These are phyloP conservation scores for Drosophila tani DNA, from an alignment of 1,140 invertebrate species.

Conservation along the genomic window DNA sequence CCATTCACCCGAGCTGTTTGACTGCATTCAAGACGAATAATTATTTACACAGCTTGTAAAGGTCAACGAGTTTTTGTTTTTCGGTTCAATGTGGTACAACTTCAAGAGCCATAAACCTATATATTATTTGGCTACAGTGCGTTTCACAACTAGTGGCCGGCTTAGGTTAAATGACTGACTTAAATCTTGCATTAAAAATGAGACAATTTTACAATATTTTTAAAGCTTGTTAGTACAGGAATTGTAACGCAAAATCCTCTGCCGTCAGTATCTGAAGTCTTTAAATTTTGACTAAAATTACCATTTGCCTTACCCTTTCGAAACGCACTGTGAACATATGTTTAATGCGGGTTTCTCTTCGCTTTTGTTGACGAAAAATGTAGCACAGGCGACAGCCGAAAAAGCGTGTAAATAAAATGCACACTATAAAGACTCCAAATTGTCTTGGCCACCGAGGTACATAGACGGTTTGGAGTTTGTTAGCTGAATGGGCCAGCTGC, in stretches of 20 bases:
- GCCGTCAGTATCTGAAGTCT: not conserved
- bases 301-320: slow-evolving; percentile 5
- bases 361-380: slow-evolving; percentile 67
- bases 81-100: slow-evolving; percentile 61
- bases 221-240: not conserved
- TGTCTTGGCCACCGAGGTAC: slow-evolving; percentile 39
- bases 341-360: slow-evolving; percentile 31
- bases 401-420: slow-evolving; percentile 57
- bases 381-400: slow-evolving; percentile 50
- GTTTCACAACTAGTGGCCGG: slow-evolving; percentile 12
- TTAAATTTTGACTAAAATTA: not conserved
- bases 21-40: slow-evolving; percentile 47
- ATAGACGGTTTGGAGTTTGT: slow-evolving; percentile 18
- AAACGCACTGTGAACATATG: slow-evolving; percentile 30
- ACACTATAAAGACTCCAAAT: slow-evolving; percentile 37
- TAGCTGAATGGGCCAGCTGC: slow-evolving; percentile 10
- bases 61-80: slow-evolving; percentile 68
- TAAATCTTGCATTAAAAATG: too few species aligned
- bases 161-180: not conserved
- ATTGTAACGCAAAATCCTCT: too few species aligned
- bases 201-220: not conserved
- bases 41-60: slow-evolving; percentile 73
- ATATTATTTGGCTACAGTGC: slow-evolving; percentile 41
- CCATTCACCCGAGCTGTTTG: slow-evolving; percentile 44
- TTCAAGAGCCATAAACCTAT: slow-evolving; percentile 68